A percentile compares a stretch with the other conserved stretches of the same genome.
phyloP scores from a whole-genome alignment of 2,888 invertebrate genomes.

The Chydorus sphaericus region DNA sequence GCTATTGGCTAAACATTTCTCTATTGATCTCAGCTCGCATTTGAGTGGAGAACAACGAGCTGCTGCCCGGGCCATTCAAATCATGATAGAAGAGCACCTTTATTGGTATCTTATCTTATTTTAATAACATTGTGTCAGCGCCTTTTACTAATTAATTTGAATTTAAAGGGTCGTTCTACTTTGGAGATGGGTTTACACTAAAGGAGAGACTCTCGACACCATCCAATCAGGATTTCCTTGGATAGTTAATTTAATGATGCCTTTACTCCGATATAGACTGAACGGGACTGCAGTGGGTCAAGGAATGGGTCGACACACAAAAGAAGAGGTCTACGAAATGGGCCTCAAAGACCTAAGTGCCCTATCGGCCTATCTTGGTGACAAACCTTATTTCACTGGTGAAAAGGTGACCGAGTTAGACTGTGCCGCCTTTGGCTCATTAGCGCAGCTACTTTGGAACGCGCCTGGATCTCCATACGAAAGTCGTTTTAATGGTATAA shows the following conservation, averaged over 20 bases:
- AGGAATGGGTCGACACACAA: conserved; percentile 20
- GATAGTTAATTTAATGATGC: conserved; percentile 11
- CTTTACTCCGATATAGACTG: conserved; percentile 16
- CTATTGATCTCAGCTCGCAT: background rate
- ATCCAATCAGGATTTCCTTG: conserved; percentile 17
- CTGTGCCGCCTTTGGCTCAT: conserved; percentile 29
- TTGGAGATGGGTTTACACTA: conserved; percentile 22
- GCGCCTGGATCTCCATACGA: conserved; percentile 23
- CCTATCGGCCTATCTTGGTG: conserved; percentile 18
- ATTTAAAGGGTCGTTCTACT: conserved; percentile 19
- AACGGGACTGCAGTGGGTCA: conserved; percentile 18
- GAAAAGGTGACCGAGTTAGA: conserved; percentile 23
- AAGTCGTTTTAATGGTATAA: conserved; percentile 20
- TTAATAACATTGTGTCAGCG: background rate
- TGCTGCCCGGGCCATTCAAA: background rate
- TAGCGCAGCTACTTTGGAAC: conserved; percentile 27
- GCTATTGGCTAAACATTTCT: background rate
- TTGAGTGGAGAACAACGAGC: background rate
- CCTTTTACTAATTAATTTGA: background rate
- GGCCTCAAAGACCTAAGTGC: conserved; percentile 17
- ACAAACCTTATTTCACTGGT: conserved; percentile 20
- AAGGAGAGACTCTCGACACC: conserved; percentile 18
- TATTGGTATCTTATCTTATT: conserved; percentile 24
- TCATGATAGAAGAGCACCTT: background rate
- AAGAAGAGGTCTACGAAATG: conserved; percentile 17